Conservation (phyloP, 2,113 vertebrate species). For the Lepisosteus oculatus region DNA sequence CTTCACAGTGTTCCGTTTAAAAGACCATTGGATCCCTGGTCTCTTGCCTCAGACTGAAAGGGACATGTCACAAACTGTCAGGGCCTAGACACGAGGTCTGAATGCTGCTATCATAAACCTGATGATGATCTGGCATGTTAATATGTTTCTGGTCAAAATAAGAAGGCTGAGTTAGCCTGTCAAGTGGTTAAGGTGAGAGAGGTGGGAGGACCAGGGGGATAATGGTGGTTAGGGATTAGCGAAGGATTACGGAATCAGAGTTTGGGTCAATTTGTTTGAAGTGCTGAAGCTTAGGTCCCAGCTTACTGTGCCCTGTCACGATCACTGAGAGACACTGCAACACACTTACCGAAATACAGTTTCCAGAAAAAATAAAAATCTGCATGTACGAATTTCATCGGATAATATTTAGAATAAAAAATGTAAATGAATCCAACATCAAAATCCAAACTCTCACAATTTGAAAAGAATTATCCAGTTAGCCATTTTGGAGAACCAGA, state of each 20-base stretch:
- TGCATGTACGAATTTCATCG: too few species aligned
- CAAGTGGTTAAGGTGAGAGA: not conserved
- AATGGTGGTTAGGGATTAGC: not conserved
- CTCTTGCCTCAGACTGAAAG: not conserved
- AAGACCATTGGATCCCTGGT: conserved; percentile 9
- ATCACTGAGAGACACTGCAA: too few species aligned
- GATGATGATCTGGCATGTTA: not conserved
- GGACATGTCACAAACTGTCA: not conserved
- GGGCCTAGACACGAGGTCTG: not conserved
- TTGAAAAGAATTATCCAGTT: too few species aligned
- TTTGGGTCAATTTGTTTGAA: not conserved
- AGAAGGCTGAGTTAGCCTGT: not conserved
- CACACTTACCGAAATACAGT: too few species aligned
- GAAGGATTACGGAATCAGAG: not conserved
- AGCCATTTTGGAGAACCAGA: too few species aligned
- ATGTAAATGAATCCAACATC: too few species aligned
- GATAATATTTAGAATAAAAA: too few species aligned
- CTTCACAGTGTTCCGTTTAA: conserved; percentile 45
- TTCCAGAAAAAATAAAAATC: too few species aligned
- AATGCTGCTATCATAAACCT: not conserved
- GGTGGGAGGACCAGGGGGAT: not conserved
- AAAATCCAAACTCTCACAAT: too few species aligned
- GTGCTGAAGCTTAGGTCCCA: not conserved
- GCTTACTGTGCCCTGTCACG: too few species aligned
- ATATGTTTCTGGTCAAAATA: not conserved